Percentiles rank a stretch among this genome's conserved stretches.
Conservation (phyloP, 30 jellyfish, hydroid and myxozoan genomes). For the Clytia hemisphaerica region DNA sequence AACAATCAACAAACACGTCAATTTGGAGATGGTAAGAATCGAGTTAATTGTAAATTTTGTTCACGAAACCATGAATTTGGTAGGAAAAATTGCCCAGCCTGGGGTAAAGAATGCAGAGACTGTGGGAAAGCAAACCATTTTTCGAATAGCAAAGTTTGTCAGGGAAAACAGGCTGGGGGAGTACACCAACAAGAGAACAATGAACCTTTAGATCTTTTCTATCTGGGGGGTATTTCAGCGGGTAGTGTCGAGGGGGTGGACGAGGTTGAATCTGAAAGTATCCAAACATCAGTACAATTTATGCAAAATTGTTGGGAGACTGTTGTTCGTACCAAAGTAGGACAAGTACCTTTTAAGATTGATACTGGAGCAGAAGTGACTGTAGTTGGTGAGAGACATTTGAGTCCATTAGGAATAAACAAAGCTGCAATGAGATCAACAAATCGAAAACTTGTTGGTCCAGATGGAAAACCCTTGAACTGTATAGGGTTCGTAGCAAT, state of each 20-base stretch:
- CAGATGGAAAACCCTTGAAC: not conserved
- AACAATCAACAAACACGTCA: no score
- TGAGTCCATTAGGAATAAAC: not conserved
- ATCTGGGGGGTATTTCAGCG: no score
- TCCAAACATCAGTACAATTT: no score
- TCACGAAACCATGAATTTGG: no score
- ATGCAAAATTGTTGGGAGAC: no score
- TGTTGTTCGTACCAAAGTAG: not conserved
- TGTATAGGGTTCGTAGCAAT: not conserved
- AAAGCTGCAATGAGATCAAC: not conserved
- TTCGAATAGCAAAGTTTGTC: not conserved
- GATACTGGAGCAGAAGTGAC: conserved; percentile 39
- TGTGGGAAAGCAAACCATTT: not conserved
- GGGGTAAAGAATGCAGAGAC: not conserved
- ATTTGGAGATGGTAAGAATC: no score
- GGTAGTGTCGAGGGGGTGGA: no score
- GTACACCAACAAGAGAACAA: no score
- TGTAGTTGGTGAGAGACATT: not conserved
- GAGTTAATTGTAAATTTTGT: no score
- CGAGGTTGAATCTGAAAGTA: no score
- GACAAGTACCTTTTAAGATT: not conserved
- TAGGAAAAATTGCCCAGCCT: no score
- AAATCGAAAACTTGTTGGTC: not conserved
- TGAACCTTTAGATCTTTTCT: no score
- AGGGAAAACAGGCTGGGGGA: not conserved